phyloP scores from a whole-genome alignment of 2,797 vertebrate genomes.

The Poecilia gillii region DNA sequence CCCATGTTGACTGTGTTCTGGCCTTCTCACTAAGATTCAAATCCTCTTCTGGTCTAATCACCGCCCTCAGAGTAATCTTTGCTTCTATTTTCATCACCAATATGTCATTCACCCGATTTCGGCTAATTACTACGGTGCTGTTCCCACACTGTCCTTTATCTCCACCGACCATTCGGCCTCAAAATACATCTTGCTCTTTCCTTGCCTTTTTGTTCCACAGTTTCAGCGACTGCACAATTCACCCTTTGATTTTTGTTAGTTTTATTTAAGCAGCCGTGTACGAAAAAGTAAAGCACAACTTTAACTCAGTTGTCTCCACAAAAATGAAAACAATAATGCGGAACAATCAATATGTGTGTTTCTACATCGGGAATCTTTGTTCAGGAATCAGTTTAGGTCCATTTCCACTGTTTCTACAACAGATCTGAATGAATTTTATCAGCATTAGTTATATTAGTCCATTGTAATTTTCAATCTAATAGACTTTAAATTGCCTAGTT shows the following conservation, averaged over 20 bases:
- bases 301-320: not conserved
- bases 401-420: not conserved
- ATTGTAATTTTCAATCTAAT: not conserved
- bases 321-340: not conserved
- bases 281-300: not conserved
- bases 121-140: slow-evolving; percentile 43
- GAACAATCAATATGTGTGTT: not conserved
- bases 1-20: slow-evolving; percentile 27
- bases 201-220: not conserved
- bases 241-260: not conserved
- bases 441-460: not conserved
- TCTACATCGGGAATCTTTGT: not conserved
- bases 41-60: slow-evolving; percentile 48
- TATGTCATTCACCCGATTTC: slow-evolving; percentile 52
- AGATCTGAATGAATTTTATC: not conserved
- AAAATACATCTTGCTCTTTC: slow-evolving; percentile 21
- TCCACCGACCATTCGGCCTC: slow-evolving; percentile 20
- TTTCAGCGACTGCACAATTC: not conserved
- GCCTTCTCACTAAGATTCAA: slow-evolving; percentile 21
- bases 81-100: slow-evolving; percentile 32
- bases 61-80: slow-evolving; percentile 52
- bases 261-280: not conserved
- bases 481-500: not conserved
- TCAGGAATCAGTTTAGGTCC: not conserved
- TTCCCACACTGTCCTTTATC: slow-evolving; percentile 19